Conservation (phyloP, 2,113 vertebrate species). For the Entelurus aequoreus region DNA sequence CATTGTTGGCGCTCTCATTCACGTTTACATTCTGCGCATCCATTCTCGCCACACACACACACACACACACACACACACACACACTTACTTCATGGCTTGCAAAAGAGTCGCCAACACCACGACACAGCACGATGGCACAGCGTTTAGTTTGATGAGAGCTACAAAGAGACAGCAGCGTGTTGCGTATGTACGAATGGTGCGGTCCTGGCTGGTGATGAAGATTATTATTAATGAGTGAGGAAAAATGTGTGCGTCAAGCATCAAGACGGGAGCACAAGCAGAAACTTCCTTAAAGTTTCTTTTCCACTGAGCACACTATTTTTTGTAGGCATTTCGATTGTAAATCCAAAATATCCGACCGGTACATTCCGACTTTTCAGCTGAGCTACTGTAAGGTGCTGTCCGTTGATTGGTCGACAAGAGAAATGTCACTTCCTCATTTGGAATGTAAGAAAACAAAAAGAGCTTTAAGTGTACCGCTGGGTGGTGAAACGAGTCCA, state of each 20-base stretch:
- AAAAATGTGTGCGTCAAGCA: too few species aligned
- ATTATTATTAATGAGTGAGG: too few species aligned
- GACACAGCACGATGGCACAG: slow-evolving; percentile 37
- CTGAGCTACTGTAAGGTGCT: too few species aligned
- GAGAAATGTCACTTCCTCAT: too few species aligned
- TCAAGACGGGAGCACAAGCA: background rate
- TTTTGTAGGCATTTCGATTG: background rate
- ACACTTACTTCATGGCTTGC: slow-evolving; percentile 29
- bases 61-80: background rate
- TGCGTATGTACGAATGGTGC: background rate
- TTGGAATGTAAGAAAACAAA: background rate
- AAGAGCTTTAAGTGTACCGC: background rate
- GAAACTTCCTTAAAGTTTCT: background rate
- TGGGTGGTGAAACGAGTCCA: background rate
- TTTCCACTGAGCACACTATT: background rate
- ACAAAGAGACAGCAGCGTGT: slow-evolving; percentile 14
- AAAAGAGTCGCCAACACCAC: slow-evolving; percentile 25
- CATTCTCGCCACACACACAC: slow-evolving; percentile 11
- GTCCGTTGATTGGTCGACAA: too few species aligned
- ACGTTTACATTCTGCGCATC: slow-evolving; percentile 50
- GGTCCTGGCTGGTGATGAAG: background rate
- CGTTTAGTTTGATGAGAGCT: slow-evolving; percentile 34
- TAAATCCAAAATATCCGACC: background rate
- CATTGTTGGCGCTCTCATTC: slow-evolving; percentile 57
- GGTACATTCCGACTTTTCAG: too few species aligned